Conservation (phyloP, 1,140 invertebrate species). For the Homalodisca vitripennis region DNA sequence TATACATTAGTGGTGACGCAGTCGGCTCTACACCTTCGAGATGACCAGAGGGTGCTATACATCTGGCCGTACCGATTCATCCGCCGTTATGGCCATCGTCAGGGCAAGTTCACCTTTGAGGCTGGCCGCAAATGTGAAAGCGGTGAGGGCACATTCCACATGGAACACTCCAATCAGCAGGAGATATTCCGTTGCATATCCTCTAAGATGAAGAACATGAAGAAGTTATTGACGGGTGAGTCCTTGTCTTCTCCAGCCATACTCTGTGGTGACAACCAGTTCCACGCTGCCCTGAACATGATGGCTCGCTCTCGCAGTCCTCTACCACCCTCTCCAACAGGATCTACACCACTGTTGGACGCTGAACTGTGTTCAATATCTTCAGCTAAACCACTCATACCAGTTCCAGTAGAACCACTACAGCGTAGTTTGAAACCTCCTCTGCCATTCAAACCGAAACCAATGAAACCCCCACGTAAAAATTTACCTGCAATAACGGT, state of each 20-base stretch:
- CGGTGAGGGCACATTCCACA: slow-evolving; percentile 79
- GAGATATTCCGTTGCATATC: slow-evolving; percentile 75
- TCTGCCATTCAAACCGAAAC: slow-evolving; percentile 52
- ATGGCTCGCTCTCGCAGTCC: slow-evolving; percentile 75
- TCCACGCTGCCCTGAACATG: slow-evolving; percentile 62
- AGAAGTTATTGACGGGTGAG: slow-evolving; percentile 64
- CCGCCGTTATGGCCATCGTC: slow-evolving; percentile 76
- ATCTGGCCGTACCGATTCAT: slow-evolving; percentile 88
- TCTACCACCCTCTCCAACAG: slow-evolving; percentile 64
- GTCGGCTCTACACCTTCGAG: slow-evolving; percentile 69
- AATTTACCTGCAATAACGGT: slow-evolving; percentile 39
- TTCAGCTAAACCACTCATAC: slow-evolving; percentile 42
- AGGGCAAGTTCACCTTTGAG: slow-evolving; percentile 84
- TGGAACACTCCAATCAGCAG: slow-evolving; percentile 74
- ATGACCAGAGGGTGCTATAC: slow-evolving; percentile 56
- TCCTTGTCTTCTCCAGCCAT: slow-evolving; percentile 44
- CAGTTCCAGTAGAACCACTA: slow-evolving; percentile 14
- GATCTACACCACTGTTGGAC: slow-evolving; percentile 47
- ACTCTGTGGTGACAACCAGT: slow-evolving; percentile 65
- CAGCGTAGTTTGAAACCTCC: slow-evolving; percentile 16
- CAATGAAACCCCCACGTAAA: slow-evolving; percentile 65
- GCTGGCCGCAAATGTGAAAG: slow-evolving; percentile 85
- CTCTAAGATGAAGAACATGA: slow-evolving; percentile 81
- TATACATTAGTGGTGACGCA: slow-evolving; percentile 73
- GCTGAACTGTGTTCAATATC: slow-evolving; percentile 45